Conservation (phyloP, 2,888 invertebrate species). For the Cheilosia scutellata region DNA sequence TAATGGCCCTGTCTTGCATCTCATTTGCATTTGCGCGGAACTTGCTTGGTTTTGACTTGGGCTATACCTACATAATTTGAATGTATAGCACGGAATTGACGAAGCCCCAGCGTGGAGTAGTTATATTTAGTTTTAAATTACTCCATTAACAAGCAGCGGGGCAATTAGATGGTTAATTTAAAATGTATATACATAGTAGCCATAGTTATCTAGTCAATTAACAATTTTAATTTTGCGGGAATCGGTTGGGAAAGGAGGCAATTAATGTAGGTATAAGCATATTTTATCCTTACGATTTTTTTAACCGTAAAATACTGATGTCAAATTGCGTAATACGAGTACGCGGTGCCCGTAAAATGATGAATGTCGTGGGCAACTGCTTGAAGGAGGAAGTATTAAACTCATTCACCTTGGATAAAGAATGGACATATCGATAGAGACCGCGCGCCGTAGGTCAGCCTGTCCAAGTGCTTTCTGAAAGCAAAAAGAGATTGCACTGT, state of each 20-base stretch:
- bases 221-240: constrained; percentile 8
- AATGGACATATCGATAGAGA: too few relatives aligned
- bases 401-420: too few relatives aligned
- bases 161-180: constrained; percentile 37
- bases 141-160: constrained; percentile 31
- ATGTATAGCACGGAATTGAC: neutral
- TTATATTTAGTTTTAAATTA: constrained; percentile 20
- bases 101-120: neutral
- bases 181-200: constrained; percentile 1
- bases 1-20: constrained; percentile 42
- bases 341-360: too few relatives aligned
- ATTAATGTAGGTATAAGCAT: too few relatives aligned
- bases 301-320: too few relatives aligned
- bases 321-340: too few relatives aligned
- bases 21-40: constrained; percentile 67
- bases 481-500: too few relatives aligned
- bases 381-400: too few relatives aligned
- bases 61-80: neutral
- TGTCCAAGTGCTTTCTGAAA: too few relatives aligned
- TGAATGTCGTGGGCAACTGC: too few relatives aligned
- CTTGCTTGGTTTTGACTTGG: constrained; percentile 35
- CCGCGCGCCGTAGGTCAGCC: too few relatives aligned
- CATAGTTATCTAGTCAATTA: constrained; percentile 5
- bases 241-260: neutral
- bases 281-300: too few relatives aligned